These are phyloP conservation scores for Mylabris phalerata DNA, from an alignment of 1,140 invertebrate genomes.

Conservation along the genomic window DNA sequence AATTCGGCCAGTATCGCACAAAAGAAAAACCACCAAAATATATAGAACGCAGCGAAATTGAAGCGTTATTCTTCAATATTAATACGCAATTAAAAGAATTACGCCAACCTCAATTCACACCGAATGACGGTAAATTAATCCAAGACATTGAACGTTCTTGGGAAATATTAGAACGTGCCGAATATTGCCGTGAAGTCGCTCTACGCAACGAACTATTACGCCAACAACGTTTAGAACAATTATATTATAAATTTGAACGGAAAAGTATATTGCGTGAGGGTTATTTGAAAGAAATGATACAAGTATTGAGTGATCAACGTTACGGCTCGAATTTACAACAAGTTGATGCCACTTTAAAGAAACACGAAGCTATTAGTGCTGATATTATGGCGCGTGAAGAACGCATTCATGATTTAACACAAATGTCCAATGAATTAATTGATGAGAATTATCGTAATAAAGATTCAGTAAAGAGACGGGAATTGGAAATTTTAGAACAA, in stretches of 20 bases:
- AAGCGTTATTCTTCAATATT: conserved; percentile 93
- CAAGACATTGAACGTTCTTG: conserved; percentile 92
- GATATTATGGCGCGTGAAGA: conserved; percentile 94
- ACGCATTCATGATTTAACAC: conserved; percentile 85
- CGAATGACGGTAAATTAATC: conserved; percentile 84
- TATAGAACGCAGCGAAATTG: conserved; percentile 93
- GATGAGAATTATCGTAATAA: conserved; percentile 87
- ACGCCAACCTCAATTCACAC: conserved; percentile 81
- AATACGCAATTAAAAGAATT: conserved; percentile 93
- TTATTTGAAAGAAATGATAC: conserved; percentile 97
- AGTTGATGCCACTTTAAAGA: conserved; percentile 95
- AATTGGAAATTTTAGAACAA: conserved; percentile 78
- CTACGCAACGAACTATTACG: conserved; percentile 84
- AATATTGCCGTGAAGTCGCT: conserved; percentile 89
- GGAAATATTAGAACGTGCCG: conserved; percentile 87
- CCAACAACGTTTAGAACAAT: conserved; percentile 89
- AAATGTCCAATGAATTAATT: conserved; percentile 86
- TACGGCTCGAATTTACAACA: conserved; percentile 86
- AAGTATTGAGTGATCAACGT: conserved; percentile 86
- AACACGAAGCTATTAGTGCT: conserved; percentile 96
- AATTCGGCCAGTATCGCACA: conserved; percentile 94
- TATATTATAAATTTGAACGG: conserved; percentile 93
- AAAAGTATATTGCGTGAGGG: conserved; percentile 88
- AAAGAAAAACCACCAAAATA: conserved; percentile 98
- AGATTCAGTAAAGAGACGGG: conserved; percentile 72